Evolutionary conservation across 1,140 invertebrate species (phyloP).

Genomic region (Oncopodura yosiiana): DNA sequence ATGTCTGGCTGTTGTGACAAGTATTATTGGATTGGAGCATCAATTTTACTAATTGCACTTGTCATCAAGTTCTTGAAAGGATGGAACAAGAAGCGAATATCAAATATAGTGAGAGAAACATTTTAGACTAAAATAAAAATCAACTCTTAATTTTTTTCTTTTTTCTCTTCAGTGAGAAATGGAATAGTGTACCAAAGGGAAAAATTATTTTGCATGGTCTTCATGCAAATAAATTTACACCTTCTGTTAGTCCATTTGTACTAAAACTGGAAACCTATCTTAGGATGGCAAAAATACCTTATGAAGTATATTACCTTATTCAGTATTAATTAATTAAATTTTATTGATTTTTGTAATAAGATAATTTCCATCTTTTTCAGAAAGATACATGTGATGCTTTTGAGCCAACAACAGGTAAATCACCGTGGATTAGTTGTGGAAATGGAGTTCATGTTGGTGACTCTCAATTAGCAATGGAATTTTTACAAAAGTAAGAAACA

Average conservation of each 20-base stretch:
- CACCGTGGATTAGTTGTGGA: constrained; percentile 43
- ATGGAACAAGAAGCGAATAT: too few species aligned
- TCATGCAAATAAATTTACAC: too few species aligned
- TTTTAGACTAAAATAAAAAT: too few species aligned
- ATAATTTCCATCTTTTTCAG: neutral
- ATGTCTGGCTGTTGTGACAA: too few species aligned
- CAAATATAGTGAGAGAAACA: too few species aligned
- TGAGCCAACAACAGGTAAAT: constrained; percentile 38
- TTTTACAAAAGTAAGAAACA: constrained; percentile 28
- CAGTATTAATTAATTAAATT: neutral
- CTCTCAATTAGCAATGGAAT: constrained; percentile 42
- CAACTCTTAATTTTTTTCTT: too few species aligned
- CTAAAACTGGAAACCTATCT: constrained; percentile 37
- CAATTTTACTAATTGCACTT: too few species aligned
- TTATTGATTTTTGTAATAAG: neutral
- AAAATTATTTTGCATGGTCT: too few species aligned
- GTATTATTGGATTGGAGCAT: too few species aligned
- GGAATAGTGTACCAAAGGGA: too few species aligned
- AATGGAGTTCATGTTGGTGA: constrained; percentile 41
- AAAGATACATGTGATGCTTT: constrained; percentile 13
- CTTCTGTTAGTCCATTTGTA: constrained; percentile 36
- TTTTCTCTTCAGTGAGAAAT: too few species aligned
- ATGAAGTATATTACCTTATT: constrained; percentile 30
- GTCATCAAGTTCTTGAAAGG: too few species aligned
- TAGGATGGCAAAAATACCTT: constrained; percentile 36